Base-by-base conservation (phyloP, 1,140 invertebrate species). In the Dendrolimus kikuchii region DNA sequence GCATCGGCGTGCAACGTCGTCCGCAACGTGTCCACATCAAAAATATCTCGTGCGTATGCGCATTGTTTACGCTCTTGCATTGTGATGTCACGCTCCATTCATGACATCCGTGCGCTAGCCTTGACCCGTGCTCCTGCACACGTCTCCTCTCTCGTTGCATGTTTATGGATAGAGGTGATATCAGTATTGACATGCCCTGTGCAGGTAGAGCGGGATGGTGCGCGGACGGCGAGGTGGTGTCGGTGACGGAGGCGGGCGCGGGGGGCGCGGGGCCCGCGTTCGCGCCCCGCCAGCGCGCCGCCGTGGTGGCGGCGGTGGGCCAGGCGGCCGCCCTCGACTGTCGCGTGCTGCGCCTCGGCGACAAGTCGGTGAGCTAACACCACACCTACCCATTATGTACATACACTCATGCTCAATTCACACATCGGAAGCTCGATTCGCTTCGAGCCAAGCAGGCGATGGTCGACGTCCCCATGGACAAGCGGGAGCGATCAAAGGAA, bases 281-380 rank as follows among this genome's bases (percentile, higher is more conserved):
- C 53, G 57, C 60, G 7, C 43, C 46, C 46, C 57, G 49, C 1
- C 66, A 68, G 62, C 62, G 52, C 7, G 57, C 62, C 40, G 39
- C 60, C 8, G 56, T 77, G 51, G 54, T 75, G 53, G 74, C 68
- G 42, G 66, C 71, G 5, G 59, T 57, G 0, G 76, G 72, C 6
- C 67, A 64, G 44, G 45, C 62, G 56, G 74, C 59, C 47, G 61
- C 57, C 37, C 64, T 81, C 37, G 56, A 64, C 46, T 81, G 78
- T 55, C 59, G 64, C n/a, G 71, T 81, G 49, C 62, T 68, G 46
- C 64, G 58, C 0, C 66, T 77, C 8, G 69, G 61, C 6, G 74
- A 74, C 44, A 59, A 72, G 51, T 65, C 70, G 64, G 78, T 81
- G 40, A 64, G 67, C 62, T n/a, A 38, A 5, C 5, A 43, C n/a